A percentile compares a stretch with the other conserved stretches of the same genome.
Evolutionary conservation across 1,140 invertebrate species (phyloP).

Genomic region (Drosophila yakuba): DNA sequence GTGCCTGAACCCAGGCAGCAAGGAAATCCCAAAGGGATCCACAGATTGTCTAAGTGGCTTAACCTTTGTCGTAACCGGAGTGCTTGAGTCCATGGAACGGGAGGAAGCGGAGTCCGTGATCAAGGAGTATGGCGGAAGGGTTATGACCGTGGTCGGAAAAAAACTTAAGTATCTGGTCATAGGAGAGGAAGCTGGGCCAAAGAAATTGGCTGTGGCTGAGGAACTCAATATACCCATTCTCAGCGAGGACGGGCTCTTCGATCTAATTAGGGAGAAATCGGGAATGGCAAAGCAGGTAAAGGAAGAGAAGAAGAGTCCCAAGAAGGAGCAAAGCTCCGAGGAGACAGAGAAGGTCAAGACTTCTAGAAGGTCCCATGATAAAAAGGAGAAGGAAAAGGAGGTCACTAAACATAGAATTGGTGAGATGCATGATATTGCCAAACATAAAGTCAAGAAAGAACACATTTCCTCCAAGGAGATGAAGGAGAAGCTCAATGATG

Average conservation of each 20-base stretch:
- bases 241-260: conserved; percentile 93
- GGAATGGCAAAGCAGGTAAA: conserved; percentile 41
- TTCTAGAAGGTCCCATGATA: conserved; percentile 5
- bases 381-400: conserved; percentile 18
- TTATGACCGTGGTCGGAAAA: conserved; percentile 90
- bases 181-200: conserved; percentile 93
- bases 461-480: background rate
- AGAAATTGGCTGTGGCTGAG: conserved; percentile 92
- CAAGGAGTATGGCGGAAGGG: conserved; percentile 92
- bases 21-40: conserved; percentile 92
- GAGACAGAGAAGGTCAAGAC: conserved; percentile 24
- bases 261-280: conserved; percentile 89
- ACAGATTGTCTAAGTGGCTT: conserved; percentile 91
- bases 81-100: conserved; percentile 94
- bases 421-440: conserved; percentile 12
- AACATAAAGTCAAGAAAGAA: conserved; percentile 24
- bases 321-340: conserved; percentile 45
- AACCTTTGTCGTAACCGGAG: conserved; percentile 94
- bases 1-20: conserved; percentile 91
- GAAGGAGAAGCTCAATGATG: background rate
- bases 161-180: conserved; percentile 93
- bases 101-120: conserved; percentile 92
- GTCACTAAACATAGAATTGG: conserved; percentile 7
- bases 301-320: conserved; percentile 25
- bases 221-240: conserved; percentile 89